These are phyloP conservation scores for Cyanistes caeruleus DNA, from an alignment of 2,113 vertebrate genomes.

Conservation along the genomic window DNA sequence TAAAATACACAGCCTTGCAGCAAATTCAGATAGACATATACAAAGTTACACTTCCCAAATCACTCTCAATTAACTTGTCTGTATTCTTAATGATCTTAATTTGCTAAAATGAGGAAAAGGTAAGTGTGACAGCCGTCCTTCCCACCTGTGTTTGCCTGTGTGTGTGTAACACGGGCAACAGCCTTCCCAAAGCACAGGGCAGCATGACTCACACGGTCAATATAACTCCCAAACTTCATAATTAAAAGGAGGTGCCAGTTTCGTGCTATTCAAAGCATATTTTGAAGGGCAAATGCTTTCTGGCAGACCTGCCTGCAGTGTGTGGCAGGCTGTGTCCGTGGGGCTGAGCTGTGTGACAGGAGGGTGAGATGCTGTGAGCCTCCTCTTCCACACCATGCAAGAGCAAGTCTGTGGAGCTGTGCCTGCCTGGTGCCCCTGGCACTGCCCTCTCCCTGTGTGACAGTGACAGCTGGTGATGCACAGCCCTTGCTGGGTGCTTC, in stretches of 20 bases:
- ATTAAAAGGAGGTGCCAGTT: background rate
- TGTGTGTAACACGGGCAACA: background rate
- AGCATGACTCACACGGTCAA: background rate
- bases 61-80: background rate
- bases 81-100: background rate
- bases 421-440: background rate
- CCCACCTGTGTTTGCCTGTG: background rate
- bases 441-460: background rate
- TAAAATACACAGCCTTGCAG: background rate
- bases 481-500: background rate
- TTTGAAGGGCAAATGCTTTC: background rate
- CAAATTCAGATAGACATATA: background rate
- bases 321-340: accelerated
- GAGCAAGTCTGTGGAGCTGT: accelerated
- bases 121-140: background rate
- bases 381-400: background rate
- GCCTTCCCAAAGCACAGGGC: background rate
- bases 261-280: background rate
- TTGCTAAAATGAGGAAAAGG: background rate
- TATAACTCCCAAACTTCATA: background rate
- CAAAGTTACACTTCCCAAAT: background rate
- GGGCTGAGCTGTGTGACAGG: background rate
- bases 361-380: background rate
- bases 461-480: background rate
- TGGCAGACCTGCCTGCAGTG: background rate